Base-by-base conservation (phyloP, 2,113 vertebrate species). In the Nannobrachium achirus region DNA sequence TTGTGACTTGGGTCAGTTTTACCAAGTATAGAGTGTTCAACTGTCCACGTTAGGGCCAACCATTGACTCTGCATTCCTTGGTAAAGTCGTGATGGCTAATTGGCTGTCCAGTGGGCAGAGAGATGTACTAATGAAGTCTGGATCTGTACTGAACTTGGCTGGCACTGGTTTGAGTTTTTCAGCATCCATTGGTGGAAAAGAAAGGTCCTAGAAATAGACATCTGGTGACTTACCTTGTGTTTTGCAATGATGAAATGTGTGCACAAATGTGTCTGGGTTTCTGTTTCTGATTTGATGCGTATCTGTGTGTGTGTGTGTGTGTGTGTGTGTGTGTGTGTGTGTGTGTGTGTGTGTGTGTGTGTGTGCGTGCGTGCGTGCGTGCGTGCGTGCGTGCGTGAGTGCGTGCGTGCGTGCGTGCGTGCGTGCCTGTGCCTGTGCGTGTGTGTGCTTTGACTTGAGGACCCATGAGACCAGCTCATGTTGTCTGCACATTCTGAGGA, bases 401-500 rank as follows among this genome's bases (percentile, higher is more conserved):
- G 52, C 58, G 69, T 57, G 48, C 48, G 63, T 66, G 56, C 53
- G 71, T 66, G 63, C 39, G 56, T 48, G 63, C 55, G 49, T 56
- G 64, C 18, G 10, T 20, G 18, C 8, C 6, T 61, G 57, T 44
- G 48, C 53, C 48, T 42, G 46, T 69, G 46, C 25, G 67, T 42
- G 64, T 33, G 46, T 4, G 38, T 49, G 55, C 41, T 65, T 67
- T 18, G 52, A 63, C 56, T 10, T 45, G n/a, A 16, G 14, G 49
- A 62, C 40, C 9, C 0, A 0, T 1, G 4, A 0, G 50, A 44
- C 52, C 51, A 49, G n/a, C 71, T 56, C 25, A 9, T 68, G 53
- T 58, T 52, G 18, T 56, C 19, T 46, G 42, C 11, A 50, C 33
- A 33, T 18, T 44, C 42, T 11, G 11, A 16, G 4, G 25, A 33